These are phyloP conservation scores for Choloepus hoffmanni DNA, from an alignment of 2,113 vertebrate species.

Conservation along the genomic window DNA sequence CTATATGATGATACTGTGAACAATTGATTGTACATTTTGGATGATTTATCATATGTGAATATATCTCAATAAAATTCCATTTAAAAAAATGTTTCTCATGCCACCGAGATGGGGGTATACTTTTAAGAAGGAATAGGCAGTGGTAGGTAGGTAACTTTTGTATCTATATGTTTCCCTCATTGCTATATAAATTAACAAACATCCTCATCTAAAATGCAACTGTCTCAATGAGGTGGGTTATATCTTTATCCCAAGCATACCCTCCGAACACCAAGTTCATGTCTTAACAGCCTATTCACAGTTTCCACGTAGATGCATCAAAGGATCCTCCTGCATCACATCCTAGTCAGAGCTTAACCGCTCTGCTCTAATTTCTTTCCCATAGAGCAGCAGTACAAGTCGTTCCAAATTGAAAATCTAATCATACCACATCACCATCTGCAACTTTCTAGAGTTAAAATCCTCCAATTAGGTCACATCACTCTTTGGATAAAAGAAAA, in stretches of 20 bases:
- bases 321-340: too few species aligned
- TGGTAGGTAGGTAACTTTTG: not conserved
- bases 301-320: not conserved
- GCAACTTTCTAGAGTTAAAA: not conserved
- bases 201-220: not conserved
- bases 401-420: not conserved
- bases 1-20: too few species aligned
- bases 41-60: too few species aligned
- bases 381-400: not conserved
- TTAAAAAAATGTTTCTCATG: not conserved
- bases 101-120: not conserved
- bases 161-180: not conserved
- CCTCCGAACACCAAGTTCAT: not conserved
- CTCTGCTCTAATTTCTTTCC: not conserved
- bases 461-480: not conserved
- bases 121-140: not conserved
- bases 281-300: not conserved
- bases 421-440: not conserved
- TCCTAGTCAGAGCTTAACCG: not conserved
- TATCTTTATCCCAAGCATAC: not conserved
- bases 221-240: not conserved
- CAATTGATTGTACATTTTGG: too few species aligned
- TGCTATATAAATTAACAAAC: not conserved
- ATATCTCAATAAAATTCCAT: too few species aligned
- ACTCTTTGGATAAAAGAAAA: not conserved